These are phyloP conservation scores for Neodiprion lecontei DNA, from an alignment of 1,140 invertebrate species.

Conservation along the genomic window DNA sequence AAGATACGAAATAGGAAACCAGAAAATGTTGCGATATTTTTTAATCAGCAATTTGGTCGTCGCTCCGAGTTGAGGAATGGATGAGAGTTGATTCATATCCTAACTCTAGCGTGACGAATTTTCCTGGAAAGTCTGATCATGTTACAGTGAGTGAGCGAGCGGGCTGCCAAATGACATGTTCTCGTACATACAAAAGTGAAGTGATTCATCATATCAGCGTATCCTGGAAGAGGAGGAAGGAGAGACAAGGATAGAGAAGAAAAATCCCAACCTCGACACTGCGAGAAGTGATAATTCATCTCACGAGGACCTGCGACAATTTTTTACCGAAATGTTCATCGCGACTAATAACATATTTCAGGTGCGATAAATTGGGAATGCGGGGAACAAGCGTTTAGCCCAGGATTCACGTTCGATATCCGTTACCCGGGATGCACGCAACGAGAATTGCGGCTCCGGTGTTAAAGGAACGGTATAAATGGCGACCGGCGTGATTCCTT, in stretches of 20 bases:
- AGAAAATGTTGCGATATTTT: too few species aligned
- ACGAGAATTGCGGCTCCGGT: not conserved
- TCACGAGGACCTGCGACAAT: too few species aligned
- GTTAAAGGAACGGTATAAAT: slow-evolving; percentile 40
- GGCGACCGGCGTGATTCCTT: slow-evolving; percentile 56
- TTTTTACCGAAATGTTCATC: too few species aligned
- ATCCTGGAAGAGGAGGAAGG: slow-evolving; percentile 4
- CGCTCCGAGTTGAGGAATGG: too few species aligned
- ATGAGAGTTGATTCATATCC: not conserved
- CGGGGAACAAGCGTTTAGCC: too few species aligned
- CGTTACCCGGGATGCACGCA: too few species aligned
- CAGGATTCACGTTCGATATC: too few species aligned
- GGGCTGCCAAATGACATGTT: not conserved
- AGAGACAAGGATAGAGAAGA: slow-evolving; percentile 15
- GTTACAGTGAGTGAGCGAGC: not conserved
- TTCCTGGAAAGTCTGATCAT: not conserved
- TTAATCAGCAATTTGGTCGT: too few species aligned
- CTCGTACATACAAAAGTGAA: slow-evolving; percentile 1
- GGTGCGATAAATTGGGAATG: too few species aligned
- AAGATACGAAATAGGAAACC: too few species aligned
- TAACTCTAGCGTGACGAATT: not conserved
- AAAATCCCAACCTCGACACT: slow-evolving; percentile 8
- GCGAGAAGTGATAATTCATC: too few species aligned
- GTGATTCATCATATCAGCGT: slow-evolving; percentile 43
- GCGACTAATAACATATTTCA: too few species aligned